These are phyloP conservation scores for Romanomermis culicivorax DNA, from an alignment of 2,888 invertebrate species.

Conservation along the genomic window DNA sequence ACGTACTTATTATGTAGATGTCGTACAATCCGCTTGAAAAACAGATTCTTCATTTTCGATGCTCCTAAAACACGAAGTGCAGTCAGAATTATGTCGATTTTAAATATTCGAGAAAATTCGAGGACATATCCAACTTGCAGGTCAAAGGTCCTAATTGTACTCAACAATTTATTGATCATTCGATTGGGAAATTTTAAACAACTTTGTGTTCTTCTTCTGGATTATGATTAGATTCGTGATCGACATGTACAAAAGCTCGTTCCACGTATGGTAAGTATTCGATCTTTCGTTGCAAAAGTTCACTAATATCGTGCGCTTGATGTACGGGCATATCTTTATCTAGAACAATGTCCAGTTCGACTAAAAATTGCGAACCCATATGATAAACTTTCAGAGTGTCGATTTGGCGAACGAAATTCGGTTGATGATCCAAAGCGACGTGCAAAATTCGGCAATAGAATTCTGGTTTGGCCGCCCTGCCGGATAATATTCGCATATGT, in stretches of 20 bases:
- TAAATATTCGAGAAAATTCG: too few species aligned
- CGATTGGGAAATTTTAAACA: neutral
- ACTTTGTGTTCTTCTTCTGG: neutral
- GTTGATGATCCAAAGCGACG: conserved; percentile 18
- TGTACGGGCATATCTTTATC: conserved; percentile 28
- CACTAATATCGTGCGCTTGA: conserved; percentile 28
- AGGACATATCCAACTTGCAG: too few species aligned
- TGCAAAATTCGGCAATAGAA: conserved; percentile 28
- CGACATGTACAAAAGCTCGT: conserved; percentile 35
- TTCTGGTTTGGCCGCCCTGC: conserved; percentile 23
- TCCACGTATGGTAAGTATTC: conserved; percentile 34
- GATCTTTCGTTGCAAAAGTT: conserved; percentile 30
- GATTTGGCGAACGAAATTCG: conserved; percentile 21
- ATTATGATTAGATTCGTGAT: conserved; percentile 14
- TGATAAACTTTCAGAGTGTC: conserved; percentile 36
- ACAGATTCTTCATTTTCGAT: too few species aligned
- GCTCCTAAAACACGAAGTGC: too few species aligned
- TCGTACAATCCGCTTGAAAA: too few species aligned
- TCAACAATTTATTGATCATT: too few species aligned
- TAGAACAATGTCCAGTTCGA: conserved; percentile 30
- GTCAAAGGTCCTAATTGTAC: too few species aligned
- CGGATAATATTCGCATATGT: conserved; percentile 12
- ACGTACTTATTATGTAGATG: too few species aligned
- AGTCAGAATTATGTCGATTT: too few species aligned
- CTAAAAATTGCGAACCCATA: conserved; percentile 32